Conservation (phyloP, 2,113 vertebrate species). For the Odobenus rosmarus region DNA sequence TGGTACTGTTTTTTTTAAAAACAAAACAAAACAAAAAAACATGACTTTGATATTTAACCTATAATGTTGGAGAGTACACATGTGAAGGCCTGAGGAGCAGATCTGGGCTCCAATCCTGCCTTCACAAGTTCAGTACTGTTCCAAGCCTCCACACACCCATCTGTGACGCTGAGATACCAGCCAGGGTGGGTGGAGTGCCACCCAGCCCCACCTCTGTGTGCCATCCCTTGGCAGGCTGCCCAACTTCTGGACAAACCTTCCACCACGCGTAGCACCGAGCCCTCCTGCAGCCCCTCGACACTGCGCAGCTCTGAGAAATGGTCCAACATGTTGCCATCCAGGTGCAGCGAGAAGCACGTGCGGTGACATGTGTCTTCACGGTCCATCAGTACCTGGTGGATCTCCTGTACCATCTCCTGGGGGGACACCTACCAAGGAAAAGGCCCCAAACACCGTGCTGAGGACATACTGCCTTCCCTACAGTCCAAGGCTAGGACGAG, state of each 20-base stretch:
- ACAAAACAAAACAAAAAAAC: not conserved
- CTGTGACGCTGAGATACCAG: not conserved
- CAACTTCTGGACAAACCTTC: conserved; percentile 90
- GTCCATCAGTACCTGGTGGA: conserved; percentile 99
- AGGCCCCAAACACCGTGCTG: not conserved
- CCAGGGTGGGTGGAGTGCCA: not conserved
- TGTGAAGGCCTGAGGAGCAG: not conserved
- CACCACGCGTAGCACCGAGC: conserved; percentile 95
- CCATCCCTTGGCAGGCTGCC: not conserved
- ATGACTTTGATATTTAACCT: not conserved
- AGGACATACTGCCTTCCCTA: not conserved
- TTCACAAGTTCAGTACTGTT: not conserved
- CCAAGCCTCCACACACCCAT: not conserved
- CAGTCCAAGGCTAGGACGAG: not conserved
- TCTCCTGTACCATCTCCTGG: conserved; percentile 99
- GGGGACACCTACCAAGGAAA: conserved; percentile 92
- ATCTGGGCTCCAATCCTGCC: not conserved
- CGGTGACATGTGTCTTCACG: conserved; percentile 98
- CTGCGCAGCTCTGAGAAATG: conserved; percentile 99
- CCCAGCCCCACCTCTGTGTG: not conserved
- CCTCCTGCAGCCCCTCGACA: conserved; percentile 97
- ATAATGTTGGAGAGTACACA: not conserved
- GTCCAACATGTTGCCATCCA: conserved; percentile 97
- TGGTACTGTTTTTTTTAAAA: not conserved
- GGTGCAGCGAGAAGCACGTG: conserved; percentile 98